Percentiles rank a stretch among this genome's conserved stretches.
phyloP scores from a whole-genome alignment of 1,140 invertebrate genomes.

The Oryzaephilus surinamensis region DNA sequence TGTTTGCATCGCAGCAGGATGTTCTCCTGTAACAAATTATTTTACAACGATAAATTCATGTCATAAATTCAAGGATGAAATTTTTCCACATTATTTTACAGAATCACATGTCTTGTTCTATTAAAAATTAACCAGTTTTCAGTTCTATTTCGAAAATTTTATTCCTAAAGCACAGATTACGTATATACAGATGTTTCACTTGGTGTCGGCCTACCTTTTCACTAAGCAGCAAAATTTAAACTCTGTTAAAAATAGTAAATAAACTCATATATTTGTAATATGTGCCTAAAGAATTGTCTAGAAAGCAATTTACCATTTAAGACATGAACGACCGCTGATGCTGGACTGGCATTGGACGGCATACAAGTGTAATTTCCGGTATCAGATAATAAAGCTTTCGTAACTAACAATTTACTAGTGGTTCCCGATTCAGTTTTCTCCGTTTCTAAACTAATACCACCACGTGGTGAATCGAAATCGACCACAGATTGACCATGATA shows the following conservation, averaged over 20 bases:
- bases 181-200: no score
- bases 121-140: no score
- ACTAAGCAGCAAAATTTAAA: no score
- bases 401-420: slow-evolving; percentile 79
- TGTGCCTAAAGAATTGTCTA: no score
- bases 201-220: no score
- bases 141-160: no score
- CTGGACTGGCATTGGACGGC: slow-evolving; percentile 76
- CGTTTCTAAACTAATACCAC: slow-evolving; percentile 80
- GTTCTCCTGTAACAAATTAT: slow-evolving; percentile 52
- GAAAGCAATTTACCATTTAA: slow-evolving; percentile 62
- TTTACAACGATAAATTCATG: slow-evolving; percentile 11
- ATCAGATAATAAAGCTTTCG: slow-evolving; percentile 71
- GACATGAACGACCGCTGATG: slow-evolving; percentile 78
- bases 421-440: slow-evolving; percentile 82
- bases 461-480: slow-evolving; percentile 76
- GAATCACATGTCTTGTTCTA: no score
- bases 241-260: not conserved
- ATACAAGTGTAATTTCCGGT: slow-evolving; percentile 84
- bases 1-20: slow-evolving; percentile 68
- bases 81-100: no score
- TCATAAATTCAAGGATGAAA: no score
- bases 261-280: not conserved
- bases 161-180: no score
- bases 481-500: slow-evolving; percentile 70